A percentile compares a stretch with the other conserved stretches of the same genome.
These are phyloP conservation scores for Leucania comma DNA, from an alignment of 2,888 invertebrate genomes.

Conservation along the genomic window DNA sequence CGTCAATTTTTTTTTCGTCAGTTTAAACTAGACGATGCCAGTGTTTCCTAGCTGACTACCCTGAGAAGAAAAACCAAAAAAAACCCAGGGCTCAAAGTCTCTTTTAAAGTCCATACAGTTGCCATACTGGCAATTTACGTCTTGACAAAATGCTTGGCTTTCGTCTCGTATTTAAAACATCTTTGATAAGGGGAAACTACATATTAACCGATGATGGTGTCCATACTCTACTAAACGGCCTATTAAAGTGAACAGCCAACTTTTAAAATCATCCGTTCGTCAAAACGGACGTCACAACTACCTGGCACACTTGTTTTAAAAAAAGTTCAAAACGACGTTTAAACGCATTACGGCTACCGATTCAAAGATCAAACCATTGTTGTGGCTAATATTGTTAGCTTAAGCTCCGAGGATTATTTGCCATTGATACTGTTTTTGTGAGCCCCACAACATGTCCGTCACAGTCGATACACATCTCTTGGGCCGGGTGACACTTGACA, in stretches of 20 bases:
- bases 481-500: conserved; percentile 58
- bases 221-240: not conserved
- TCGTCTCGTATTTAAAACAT: no score
- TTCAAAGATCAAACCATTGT: conserved; percentile 63
- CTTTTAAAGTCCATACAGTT: no score
- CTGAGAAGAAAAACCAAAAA: no score
- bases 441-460: conserved; percentile 53
- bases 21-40: no score
- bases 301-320: conserved; percentile 53
- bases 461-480: conserved; percentile 64
- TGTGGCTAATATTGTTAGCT: conserved; percentile 67
- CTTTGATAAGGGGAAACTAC: no score
- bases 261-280: not conserved
- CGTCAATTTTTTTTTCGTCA: no score
- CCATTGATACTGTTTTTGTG: conserved; percentile 65
- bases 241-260: not conserved
- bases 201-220: no score
- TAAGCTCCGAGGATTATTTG: conserved; percentile 63
- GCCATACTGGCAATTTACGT: no score
- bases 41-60: no score
- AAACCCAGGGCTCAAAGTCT: no score
- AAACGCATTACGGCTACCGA: conserved; percentile 64
- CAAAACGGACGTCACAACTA: conserved; percentile 22
- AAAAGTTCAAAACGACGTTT: conserved; percentile 58
- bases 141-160: not conserved